Conservation (phyloP, 2,888 invertebrate genomes). For the Brassicogethes aeneus region DNA sequence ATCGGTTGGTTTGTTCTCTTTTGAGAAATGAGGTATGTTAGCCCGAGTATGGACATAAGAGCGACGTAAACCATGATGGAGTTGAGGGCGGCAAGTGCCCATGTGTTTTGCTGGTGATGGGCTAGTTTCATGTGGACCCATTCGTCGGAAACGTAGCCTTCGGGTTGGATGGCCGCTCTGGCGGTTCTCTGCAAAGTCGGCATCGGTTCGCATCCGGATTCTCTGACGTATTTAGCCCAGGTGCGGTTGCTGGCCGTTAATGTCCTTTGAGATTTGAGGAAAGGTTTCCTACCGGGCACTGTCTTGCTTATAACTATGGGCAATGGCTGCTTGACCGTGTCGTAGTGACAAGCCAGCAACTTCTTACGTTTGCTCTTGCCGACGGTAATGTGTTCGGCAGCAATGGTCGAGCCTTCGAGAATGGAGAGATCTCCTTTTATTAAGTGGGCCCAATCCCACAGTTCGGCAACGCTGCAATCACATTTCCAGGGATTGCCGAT, state of each 20-base stretch:
- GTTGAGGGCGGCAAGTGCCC: slow-evolving; percentile 37
- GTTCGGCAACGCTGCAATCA: slow-evolving; percentile 58
- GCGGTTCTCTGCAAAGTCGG: slow-evolving; percentile 20
- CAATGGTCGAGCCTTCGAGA: slow-evolving; percentile 55
- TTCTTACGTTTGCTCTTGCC: slow-evolving; percentile 58
- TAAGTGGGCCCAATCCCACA: slow-evolving; percentile 66
- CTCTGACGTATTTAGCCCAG: slow-evolving; percentile 64
- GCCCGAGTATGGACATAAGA: slow-evolving; percentile 31
- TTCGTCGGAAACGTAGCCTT: slow-evolving; percentile 10
- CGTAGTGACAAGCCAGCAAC: slow-evolving; percentile 54
- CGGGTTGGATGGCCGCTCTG: slow-evolving; percentile 19
- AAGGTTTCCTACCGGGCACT: slow-evolving; percentile 46
- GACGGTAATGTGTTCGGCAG: slow-evolving; percentile 52
- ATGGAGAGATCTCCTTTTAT: slow-evolving; percentile 55
- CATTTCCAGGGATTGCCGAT: slow-evolving; percentile 62
- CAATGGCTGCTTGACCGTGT: slow-evolving; percentile 47
- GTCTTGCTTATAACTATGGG: slow-evolving; percentile 45
- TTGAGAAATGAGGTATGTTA: slow-evolving; percentile 15
- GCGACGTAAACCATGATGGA: slow-evolving; percentile 37
- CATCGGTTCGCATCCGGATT: slow-evolving; percentile 49
- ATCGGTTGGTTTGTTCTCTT: slow-evolving; percentile 5
- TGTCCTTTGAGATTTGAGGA: slow-evolving; percentile 49
- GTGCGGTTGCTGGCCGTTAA: slow-evolving; percentile 53
- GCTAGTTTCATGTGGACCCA: slow-evolving; percentile 17
- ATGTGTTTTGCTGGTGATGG: slow-evolving; percentile 27